Percentiles rank a stretch among this genome's conserved stretches.
Conservation (phyloP, 1,140 invertebrate genomes). For the Trichomalopsis sarcophagae region DNA sequence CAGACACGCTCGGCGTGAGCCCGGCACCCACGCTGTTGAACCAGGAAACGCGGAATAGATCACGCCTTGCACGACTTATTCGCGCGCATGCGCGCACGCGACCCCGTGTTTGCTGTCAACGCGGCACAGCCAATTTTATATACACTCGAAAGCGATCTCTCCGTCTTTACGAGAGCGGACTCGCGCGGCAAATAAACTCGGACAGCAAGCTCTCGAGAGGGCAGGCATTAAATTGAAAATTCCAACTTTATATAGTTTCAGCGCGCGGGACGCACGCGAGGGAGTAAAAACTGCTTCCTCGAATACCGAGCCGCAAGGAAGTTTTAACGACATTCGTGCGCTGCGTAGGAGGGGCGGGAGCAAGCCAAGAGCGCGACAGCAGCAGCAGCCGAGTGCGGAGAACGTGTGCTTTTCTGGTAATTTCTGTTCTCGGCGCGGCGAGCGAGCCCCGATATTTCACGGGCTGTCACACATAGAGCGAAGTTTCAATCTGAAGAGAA, state of each 20-base stretch:
- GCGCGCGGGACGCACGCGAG: no score
- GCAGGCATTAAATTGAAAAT: background rate
- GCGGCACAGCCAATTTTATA: background rate
- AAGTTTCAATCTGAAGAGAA: constrained; percentile 11
- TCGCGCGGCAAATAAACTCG: background rate
- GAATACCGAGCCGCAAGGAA: background rate
- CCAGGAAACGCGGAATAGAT: background rate
- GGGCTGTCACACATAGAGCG: background rate
- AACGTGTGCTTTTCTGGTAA: background rate
- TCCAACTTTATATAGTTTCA: background rate
- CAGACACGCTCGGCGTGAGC: background rate
- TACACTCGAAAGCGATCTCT: no score
- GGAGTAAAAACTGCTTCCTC: background rate
- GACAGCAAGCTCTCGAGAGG: background rate
- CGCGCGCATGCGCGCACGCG: no score
- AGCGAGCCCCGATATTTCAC: background rate
- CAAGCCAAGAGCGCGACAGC: no score
- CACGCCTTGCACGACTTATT: background rate
- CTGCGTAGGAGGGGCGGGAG: background rate
- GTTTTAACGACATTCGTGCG: background rate
- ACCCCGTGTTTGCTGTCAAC: background rate
- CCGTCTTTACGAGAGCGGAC: background rate
- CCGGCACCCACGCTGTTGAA: background rate
- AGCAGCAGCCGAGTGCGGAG: background rate
- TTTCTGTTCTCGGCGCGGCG: background rate